These are phyloP conservation scores for Phrynocephalus forsythii DNA, from an alignment of 2,797 vertebrate genomes.

Conservation along the genomic window DNA sequence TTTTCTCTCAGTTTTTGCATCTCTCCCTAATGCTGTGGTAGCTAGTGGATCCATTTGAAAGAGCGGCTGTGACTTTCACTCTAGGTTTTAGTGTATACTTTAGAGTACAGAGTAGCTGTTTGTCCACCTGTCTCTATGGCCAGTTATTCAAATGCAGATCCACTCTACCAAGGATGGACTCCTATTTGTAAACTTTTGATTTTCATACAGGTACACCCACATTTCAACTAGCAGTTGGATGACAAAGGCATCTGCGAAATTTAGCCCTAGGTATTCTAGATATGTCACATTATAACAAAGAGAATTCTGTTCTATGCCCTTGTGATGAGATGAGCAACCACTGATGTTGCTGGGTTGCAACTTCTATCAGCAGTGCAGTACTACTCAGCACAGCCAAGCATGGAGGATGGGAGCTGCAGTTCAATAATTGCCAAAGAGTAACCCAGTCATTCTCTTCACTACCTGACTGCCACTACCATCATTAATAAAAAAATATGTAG, in stretches of 20 bases:
- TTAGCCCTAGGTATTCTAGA: background rate
- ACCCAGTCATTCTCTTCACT: background rate
- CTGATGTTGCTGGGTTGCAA: background rate
- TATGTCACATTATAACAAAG: too few species aligned
- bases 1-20: slow-evolving; percentile 45
- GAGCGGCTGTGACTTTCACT: too few species aligned
- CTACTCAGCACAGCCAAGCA: background rate
- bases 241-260: background rate
- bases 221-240: background rate
- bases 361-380: background rate
- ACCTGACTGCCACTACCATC: background rate
- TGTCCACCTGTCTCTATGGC: background rate
- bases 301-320: background rate
- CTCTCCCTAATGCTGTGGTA: background rate
- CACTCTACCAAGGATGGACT: background rate
- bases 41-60: too few species aligned
- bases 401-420: background rate
- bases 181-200: background rate
- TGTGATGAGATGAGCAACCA: background rate
- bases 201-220: background rate
- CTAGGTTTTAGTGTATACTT: too few species aligned
- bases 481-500: background rate
- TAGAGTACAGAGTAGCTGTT: too few species aligned
- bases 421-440: too few species aligned
- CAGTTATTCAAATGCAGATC: slow-evolving; percentile 20